Evolutionary conservation across 2,797 vertebrate genomes (phyloP), one percentile per base, ranked within the genome.

Genomic region (Hoplostethus mediterraneus): DNA sequence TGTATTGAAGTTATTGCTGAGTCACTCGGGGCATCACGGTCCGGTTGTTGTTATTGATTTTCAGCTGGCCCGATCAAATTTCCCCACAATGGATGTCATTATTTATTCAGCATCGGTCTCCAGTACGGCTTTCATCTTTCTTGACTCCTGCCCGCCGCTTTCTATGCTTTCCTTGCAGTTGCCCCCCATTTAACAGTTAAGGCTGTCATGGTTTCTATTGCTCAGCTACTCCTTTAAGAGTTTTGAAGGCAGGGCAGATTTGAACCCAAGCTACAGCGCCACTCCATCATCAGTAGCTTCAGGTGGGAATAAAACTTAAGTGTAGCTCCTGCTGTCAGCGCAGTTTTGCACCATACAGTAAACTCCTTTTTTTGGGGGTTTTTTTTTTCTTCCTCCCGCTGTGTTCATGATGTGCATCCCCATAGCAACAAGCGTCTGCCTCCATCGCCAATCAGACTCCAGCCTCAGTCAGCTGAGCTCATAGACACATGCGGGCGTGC

Each of bases 31-130:
- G 85, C 81, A 83, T 87, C 75, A 70, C 47, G 82, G 87, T 88
- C 89, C 80, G 66, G 82, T 88, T 91, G 91, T 90, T 90, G 82
- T 92, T 93, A 93, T 92, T 92, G 92, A 92, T 92, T 92, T 90
- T 88, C 84, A 90, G 87, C 89, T 79, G 86, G 75, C 77, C 75
- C 54, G 90, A 92, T 93, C 90, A 88, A 87, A 91, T 93, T 89
- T 89, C 89, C 83, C 63, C 82, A 88, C 90, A 90, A 90, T 91
- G 77, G 81, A 85, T 85, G 86, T 84, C 87, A 91, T 93, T 92
- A 93, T 90, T 94, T 92, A 94, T 94, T 92, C 88, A 92, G 75
- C 82, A 73, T 82, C 72, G 55, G 87, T 77, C 79, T 87, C 85
- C 71, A 67, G 76, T 78, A 64, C 57, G 84, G 70, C 85, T 87